These are phyloP conservation scores for Mycalesis mineus DNA, from an alignment of 2,888 invertebrate species.

Conservation along the genomic window DNA sequence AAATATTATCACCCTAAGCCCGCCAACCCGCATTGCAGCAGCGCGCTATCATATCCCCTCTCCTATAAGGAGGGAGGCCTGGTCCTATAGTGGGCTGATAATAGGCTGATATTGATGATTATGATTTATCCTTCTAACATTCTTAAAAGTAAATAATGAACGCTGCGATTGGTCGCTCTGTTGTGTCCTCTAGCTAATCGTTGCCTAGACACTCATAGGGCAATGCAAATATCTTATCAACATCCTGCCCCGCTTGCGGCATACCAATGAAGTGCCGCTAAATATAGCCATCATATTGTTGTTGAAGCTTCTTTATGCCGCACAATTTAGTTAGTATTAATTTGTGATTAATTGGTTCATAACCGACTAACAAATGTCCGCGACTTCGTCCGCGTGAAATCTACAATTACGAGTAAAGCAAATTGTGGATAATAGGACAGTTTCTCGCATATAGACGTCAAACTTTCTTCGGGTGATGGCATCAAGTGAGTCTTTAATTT, in stretches of 20 bases:
- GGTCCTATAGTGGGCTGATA: too few species aligned
- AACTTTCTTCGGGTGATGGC: too few species aligned
- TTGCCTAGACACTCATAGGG: conserved; percentile 34
- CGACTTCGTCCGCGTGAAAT: neutral
- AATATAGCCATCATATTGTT: conserved; percentile 49
- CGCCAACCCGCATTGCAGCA: too few species aligned
- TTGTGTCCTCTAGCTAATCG: neutral
- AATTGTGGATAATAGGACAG: too few species aligned
- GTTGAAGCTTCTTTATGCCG: conserved; percentile 32
- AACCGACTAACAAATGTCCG: neutral
- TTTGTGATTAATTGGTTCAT: neutral
- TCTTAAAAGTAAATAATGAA: too few species aligned
- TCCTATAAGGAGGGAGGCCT: too few species aligned
- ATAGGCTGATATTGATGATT: neutral
- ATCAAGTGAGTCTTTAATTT: too few species aligned
- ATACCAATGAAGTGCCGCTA: conserved; percentile 49
- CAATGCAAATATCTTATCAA: conserved; percentile 68
- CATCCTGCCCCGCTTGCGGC: conserved; percentile 61
- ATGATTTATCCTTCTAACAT: neutral
- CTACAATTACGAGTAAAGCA: too few species aligned
- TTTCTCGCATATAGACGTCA: too few species aligned
- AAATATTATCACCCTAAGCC: too few species aligned
- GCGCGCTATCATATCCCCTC: too few species aligned
- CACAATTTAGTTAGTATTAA: conserved; percentile 4
- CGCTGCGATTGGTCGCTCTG: neutral